Evolutionary conservation across 2,888 invertebrate genomes (phyloP).

Genomic region (Temnothorax rugatulus): DNA sequence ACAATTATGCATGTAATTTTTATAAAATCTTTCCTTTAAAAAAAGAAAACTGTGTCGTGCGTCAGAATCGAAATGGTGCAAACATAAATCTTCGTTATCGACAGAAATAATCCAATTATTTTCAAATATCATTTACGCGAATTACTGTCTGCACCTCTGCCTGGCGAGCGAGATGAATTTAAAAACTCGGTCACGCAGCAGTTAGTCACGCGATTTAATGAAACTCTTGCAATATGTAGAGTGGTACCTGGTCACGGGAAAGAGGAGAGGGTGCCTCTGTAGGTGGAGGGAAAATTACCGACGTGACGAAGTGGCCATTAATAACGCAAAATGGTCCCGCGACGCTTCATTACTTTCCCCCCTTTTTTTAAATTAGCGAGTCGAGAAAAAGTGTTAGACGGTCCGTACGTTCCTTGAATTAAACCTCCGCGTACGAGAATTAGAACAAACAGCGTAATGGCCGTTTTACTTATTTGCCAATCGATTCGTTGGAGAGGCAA

Average conservation of each 20-base stretch:
- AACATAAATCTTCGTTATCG: constrained; percentile 21
- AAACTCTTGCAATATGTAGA: constrained; percentile 76
- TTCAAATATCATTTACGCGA: constrained; percentile 46
- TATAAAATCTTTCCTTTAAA: background rate
- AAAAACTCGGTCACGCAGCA: constrained; percentile 78
- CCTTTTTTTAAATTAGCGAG: constrained; percentile 67
- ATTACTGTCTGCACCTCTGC: constrained; percentile 44
- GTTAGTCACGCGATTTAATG: constrained; percentile 80
- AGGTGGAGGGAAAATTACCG: constrained; percentile 64
- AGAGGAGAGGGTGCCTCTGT: constrained; percentile 43
- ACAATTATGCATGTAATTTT: background rate
- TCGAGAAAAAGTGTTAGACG: constrained; percentile 44
- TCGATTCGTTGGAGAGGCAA: background rate
- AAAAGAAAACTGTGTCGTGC: background rate
- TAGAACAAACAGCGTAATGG: constrained; percentile 40
- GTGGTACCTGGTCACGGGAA: constrained; percentile 56
- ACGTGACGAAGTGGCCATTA: constrained; percentile 78
- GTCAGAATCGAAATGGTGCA: background rate
- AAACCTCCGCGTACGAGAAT: constrained; percentile 23
- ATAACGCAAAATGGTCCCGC: constrained; percentile 74
- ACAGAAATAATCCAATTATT: constrained; percentile 52
- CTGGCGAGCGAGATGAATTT: constrained; percentile 63
- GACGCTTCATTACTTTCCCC: constrained; percentile 73
- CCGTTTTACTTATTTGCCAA: constrained; percentile 13
- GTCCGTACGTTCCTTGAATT: constrained; percentile 37